Evolutionary conservation across 2,797 vertebrate species (phyloP).

Genomic region (Crocidura indochinensis): DNA sequence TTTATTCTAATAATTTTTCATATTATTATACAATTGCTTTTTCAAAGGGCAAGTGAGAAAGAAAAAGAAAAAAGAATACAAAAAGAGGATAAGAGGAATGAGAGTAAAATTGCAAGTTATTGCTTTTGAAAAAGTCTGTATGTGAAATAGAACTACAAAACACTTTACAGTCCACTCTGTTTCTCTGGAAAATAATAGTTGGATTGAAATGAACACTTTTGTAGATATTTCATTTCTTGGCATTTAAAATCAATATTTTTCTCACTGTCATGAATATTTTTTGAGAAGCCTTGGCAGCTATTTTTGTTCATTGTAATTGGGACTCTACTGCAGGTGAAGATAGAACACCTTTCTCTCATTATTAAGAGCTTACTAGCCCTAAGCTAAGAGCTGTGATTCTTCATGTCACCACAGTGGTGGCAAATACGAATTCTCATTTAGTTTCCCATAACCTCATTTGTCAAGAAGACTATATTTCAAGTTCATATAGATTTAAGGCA

Average conservation of each 20-base stretch:
- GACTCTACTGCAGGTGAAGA: constrained; percentile 86
- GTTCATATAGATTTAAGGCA: constrained; percentile 88
- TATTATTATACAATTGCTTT: neutral
- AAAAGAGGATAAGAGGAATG: neutral
- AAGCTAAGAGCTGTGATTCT: constrained; percentile 91
- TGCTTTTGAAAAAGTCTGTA: constrained; percentile 73
- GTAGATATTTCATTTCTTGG: constrained; percentile 88
- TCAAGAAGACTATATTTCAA: constrained; percentile 88
- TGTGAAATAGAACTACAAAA: constrained; percentile 70
- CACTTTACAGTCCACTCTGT: constrained; percentile 79
- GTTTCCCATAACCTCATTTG: constrained; percentile 90
- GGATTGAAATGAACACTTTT: constrained; percentile 85
- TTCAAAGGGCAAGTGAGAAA: neutral
- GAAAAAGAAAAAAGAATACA: neutral
- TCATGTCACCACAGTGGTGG: constrained; percentile 89
- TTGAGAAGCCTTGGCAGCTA: constrained; percentile 85
- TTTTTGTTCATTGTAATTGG: constrained; percentile 87
- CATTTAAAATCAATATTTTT: constrained; percentile 91
- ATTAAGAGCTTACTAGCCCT: constrained; percentile 90
- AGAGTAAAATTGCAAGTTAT: constrained; percentile 48
- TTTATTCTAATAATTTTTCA: neutral
- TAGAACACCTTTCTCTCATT: constrained; percentile 90
- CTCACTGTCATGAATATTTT: constrained; percentile 89
- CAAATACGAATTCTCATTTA: constrained; percentile 91
- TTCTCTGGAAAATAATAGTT: constrained; percentile 88